Evolutionary conservation across 2,797 vertebrate genomes (phyloP).

Genomic region (Heteromormyrus szaboi): DNA sequence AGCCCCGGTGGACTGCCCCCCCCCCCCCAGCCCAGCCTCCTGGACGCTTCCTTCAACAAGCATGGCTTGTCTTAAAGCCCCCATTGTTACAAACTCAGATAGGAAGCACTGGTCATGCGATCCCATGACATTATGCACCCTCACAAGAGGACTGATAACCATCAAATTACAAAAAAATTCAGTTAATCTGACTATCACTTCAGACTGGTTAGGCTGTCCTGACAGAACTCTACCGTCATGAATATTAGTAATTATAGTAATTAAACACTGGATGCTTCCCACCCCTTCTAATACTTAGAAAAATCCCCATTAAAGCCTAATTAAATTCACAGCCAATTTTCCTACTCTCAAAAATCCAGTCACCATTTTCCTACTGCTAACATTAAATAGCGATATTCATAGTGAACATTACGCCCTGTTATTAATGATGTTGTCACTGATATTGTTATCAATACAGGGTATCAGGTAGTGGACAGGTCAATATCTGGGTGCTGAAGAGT

Average conservation of each 20-base stretch:
- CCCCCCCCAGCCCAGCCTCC: not conserved
- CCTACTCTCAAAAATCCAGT: not conserved
- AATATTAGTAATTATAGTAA: not conserved
- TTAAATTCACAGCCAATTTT: not conserved
- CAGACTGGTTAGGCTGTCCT: not conserved
- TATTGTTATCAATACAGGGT: not conserved
- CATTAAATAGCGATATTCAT: not conserved
- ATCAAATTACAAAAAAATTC: not conserved
- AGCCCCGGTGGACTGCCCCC: not conserved
- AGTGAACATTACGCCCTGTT: not conserved
- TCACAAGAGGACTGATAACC: conserved; percentile 35
- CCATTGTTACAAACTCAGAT: not conserved
- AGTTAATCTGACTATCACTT: not conserved
- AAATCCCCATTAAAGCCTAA: not conserved
- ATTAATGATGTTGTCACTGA: not conserved
- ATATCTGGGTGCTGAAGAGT: not conserved
- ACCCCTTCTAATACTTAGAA: not conserved
- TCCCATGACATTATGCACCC: conserved; percentile 22
- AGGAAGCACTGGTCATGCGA: conserved; percentile 19
- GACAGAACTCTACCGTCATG: not conserved
- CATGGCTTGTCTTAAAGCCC: not conserved
- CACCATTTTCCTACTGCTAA: not conserved
- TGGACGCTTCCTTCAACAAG: not conserved
- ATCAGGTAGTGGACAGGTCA: not conserved
- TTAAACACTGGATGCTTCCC: not conserved